Evolutionary conservation across 53 echinoderm and acorn worm genomes (phyloP), one percentile per base, ranked within the genome.

Genomic region (Pentamera pediparva): DNA sequence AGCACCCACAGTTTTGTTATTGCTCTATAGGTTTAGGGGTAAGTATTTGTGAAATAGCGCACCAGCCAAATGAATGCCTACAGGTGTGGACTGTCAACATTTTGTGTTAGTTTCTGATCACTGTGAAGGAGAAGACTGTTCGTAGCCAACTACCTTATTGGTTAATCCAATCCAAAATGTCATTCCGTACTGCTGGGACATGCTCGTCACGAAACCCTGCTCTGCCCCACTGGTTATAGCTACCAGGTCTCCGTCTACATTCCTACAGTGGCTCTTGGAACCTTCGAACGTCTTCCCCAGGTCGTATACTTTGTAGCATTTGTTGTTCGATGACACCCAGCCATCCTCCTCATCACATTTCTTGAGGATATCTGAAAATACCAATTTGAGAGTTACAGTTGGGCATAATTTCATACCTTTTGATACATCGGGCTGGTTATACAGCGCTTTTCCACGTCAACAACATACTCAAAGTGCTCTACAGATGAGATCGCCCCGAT

Each of bases 161-260:
- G 83, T 62, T 33, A 86, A 76, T 5, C 93, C 89, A 34, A 93
- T 89, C 93, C 93, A 93, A 27, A 90, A 49, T 11, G 83, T 81
- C 1, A 40, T 19, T 3, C 52, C 74, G 27, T 76, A 60, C 27
- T 57, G 17, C 53, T 72, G 76, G 4, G 87, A 71, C 39, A 63
- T 55, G 2, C 81, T 58, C 2, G 79, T 75, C 15, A 84, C 67
- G 10, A 83, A 37, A 15, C 56, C 49, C 78, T 92, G 93, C 26
- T 86, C 89, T 3, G 63, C 84, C 5, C 26, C 55, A 0, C 55
- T 40, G 20, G 37, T 67, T 21, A 92, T 62, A 13, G 79, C 58
- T 5, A 92, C 41, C 59, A 92, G 86, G 37, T 77, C 48, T 35
- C 79, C 89, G 35, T 89, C 86, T 18, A 84, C 52, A 7, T 50